Evolutionary conservation across 1,140 invertebrate genomes (phyloP), one percentile per base, ranked within the genome.

Genomic region (Pararge aegeria): DNA sequence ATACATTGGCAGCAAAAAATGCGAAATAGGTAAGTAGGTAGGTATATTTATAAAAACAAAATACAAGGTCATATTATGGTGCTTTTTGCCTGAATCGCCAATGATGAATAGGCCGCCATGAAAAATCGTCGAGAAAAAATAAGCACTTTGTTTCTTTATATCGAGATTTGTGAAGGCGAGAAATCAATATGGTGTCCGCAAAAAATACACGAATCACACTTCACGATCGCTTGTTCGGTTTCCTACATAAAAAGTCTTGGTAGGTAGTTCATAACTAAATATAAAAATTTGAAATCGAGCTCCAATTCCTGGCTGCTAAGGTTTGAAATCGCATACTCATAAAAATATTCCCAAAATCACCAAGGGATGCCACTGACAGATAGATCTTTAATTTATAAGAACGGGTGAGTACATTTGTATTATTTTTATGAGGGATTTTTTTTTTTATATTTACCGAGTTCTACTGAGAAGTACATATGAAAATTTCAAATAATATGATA

Each of bases 171-270:
- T 19, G 52, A 38, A 61, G 52, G 53, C 59, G 59, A 50, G 59
- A 61, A 61, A 61, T 61, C 46, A 61, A 55, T 61, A 55, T 50
- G 44, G 10, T 12, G 10, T 38, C 55, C 34, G 53, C 59, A 61
- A 61, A 61, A 61, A 61, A 12, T 49, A 20, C 18, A 13, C 15
- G 16, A 15, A 51, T 19, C 29, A 2, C 29, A 51, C 49, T 34
- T 34, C 5, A 34, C 30, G 30, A 34, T 34, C 30, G 30, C 30
- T n/a, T 34, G 30, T 5, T 30, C 10, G 29, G 30, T n/a, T 34
- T 34, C 30, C 10, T 34, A n/a, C 10, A 10, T 5, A 30, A 30
- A 30, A 30, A 7, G 5, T 30, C 29, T 30, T 7, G 24, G 24
- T 27, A 27, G 24, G 24, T 4, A 30, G 5, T 5, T 5, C 29